Evolutionary conservation across 2,797 vertebrate genomes (phyloP).

Genomic region (Notoglanidium macrostoma): DNA sequence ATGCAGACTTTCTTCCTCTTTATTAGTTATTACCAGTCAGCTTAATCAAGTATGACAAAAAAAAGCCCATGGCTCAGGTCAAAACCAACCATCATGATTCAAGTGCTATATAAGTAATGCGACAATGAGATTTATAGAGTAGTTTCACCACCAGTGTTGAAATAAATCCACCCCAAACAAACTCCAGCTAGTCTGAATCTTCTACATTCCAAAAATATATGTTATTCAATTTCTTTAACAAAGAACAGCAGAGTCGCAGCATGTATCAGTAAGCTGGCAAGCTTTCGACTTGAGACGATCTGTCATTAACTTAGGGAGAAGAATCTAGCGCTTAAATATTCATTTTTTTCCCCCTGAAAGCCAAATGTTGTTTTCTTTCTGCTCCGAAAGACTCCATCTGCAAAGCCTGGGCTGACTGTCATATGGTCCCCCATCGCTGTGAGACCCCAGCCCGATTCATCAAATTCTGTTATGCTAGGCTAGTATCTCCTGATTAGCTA

Average conservation of each 20-base stretch:
- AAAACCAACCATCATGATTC: slow-evolving; percentile 57
- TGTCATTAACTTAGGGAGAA: slow-evolving; percentile 44
- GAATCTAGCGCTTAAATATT: slow-evolving; percentile 50
- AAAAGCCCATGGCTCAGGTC: slow-evolving; percentile 55
- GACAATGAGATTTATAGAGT: slow-evolving; percentile 56
- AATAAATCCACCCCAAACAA: slow-evolving; percentile 5
- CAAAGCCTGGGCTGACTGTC: slow-evolving; percentile 46
- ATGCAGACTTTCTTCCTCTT: slow-evolving; percentile 51
- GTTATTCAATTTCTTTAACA: slow-evolving; percentile 26
- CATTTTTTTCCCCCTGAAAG: slow-evolving; percentile 25
- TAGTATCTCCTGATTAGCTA: slow-evolving; percentile 21
- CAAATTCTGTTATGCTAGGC: slow-evolving; percentile 34
- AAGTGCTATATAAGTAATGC: slow-evolving; percentile 64
- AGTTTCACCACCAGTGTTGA: slow-evolving; percentile 57
- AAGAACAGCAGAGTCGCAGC: slow-evolving; percentile 37
- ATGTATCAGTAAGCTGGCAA: slow-evolving; percentile 45
- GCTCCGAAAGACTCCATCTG: slow-evolving; percentile 53
- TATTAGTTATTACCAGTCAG: slow-evolving; percentile 55
- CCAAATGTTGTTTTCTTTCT: slow-evolving; percentile 59
- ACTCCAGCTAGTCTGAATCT: slow-evolving; percentile 58
- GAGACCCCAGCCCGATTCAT: slow-evolving; percentile 37
- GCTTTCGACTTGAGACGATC: slow-evolving; percentile 34
- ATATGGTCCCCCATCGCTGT: slow-evolving; percentile 43
- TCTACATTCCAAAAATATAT: slow-evolving; percentile 32
- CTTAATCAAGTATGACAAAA: slow-evolving; percentile 61